These are phyloP conservation scores for Natator depressus DNA, from an alignment of 2,113 vertebrate species.

Conservation along the genomic window DNA sequence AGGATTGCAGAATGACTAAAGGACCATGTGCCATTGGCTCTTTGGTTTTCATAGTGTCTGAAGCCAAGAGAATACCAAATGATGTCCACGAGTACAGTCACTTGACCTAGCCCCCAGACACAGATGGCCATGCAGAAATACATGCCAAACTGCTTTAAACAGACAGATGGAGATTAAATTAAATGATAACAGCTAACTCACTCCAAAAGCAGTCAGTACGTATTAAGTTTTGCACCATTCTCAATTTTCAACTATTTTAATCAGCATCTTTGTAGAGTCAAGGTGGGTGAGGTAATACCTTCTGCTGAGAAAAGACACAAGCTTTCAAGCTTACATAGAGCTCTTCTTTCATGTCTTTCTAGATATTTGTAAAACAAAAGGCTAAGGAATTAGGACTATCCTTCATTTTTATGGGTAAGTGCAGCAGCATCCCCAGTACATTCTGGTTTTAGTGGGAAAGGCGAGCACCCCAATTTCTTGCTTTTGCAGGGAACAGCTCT, in stretches of 20 bases:
- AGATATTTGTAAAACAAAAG: neutral
- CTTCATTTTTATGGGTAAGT: slow-evolving; percentile 5
- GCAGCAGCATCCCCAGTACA: neutral
- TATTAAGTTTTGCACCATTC: slow-evolving; percentile 3
- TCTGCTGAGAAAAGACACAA: neutral
- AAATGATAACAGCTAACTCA: slow-evolving; percentile 53
- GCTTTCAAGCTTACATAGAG: neutral
- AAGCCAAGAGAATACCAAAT: slow-evolving; percentile 57
- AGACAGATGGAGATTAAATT: slow-evolving; percentile 60
- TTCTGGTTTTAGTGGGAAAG: neutral
- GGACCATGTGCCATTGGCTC: slow-evolving; percentile 17
- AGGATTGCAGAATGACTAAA: slow-evolving; percentile 55
- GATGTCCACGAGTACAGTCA: slow-evolving; percentile 55
- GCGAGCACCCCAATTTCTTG: neutral
- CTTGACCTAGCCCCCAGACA: slow-evolving; percentile 67
- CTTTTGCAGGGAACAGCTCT: neutral
- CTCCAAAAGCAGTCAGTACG: neutral
- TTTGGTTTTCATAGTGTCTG: slow-evolving; percentile 53
- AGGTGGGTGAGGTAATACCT: neutral
- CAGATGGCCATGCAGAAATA: slow-evolving; percentile 62
- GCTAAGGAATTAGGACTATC: neutral
- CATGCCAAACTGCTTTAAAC: slow-evolving; percentile 30
- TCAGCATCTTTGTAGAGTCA: neutral
- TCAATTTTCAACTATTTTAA: neutral
- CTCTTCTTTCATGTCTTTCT: neutral